Evolutionary conservation across 2,797 vertebrate species (phyloP).

Genomic region (Falco berigora): DNA sequence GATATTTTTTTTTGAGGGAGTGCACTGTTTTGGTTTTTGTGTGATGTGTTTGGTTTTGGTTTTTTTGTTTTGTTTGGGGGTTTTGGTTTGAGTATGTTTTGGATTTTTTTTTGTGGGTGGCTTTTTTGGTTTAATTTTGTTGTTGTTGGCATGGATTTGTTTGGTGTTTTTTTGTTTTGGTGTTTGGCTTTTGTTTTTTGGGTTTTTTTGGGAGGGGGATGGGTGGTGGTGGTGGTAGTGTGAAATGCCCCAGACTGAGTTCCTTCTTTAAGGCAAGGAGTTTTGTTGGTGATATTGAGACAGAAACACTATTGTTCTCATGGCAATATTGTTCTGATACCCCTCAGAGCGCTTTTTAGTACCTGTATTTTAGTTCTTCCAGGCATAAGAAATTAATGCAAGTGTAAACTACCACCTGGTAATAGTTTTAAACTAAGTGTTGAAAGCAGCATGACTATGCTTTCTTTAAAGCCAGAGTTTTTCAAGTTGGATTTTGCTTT

Average conservation of each 20-base stretch:
- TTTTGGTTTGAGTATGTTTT: too few species aligned
- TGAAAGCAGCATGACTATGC: background rate
- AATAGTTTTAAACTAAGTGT: background rate
- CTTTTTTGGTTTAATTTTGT: background rate
- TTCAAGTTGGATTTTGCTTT: background rate
- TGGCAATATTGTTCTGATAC: background rate
- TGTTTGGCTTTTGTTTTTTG: too few species aligned
- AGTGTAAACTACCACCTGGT: background rate
- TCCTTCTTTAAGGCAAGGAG: background rate
- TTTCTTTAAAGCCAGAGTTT: background rate
- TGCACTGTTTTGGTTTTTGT: background rate
- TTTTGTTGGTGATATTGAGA: background rate
- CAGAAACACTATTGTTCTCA: background rate
- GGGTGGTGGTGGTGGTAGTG: background rate
- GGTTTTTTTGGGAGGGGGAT: background rate
- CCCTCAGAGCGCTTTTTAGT: background rate
- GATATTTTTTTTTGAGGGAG: too few species aligned
- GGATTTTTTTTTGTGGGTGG: background rate
- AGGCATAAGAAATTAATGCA: background rate
- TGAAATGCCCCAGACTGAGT: background rate
- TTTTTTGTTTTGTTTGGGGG: background rate
- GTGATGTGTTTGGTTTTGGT: background rate
- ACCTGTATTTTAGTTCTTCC: background rate
- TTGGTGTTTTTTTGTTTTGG: background rate
- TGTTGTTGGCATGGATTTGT: background rate